phyloP scores from a whole-genome alignment of 2,888 invertebrate genomes.

The Drosophila merina region DNA sequence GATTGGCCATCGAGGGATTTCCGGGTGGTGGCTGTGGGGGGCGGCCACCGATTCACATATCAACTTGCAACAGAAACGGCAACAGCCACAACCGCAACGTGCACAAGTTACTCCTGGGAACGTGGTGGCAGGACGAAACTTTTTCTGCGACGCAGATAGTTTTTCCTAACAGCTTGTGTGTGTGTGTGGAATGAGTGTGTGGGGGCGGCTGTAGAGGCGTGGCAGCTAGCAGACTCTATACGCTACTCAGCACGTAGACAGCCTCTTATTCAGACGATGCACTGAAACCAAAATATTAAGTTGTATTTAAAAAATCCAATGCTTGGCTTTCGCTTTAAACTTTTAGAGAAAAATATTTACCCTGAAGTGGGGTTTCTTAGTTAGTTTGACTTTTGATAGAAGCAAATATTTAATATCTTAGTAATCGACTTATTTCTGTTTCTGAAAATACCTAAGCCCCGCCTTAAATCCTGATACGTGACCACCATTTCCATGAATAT shows the following conservation, averaged over 20 bases:
- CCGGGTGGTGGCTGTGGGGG: constrained; percentile 3
- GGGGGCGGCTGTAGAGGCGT: constrained; percentile 32
- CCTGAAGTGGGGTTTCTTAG: too few relatives aligned
- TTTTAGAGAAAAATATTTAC: too few relatives aligned
- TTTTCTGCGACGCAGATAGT: constrained; percentile 59
- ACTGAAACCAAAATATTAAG: constrained; percentile 3
- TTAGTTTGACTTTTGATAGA: not conserved
- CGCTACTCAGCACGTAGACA: constrained; percentile 60
- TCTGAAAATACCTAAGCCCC: not conserved
- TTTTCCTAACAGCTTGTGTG: constrained; percentile 53
- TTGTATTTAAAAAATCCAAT: too few relatives aligned
- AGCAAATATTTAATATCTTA: not conserved
- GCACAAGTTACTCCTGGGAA: constrained; percentile 41
- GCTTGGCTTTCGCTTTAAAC: too few relatives aligned
- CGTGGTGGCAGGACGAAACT: constrained; percentile 31
- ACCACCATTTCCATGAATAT: constrained; percentile 1
- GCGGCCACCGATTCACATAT: constrained; percentile 40
- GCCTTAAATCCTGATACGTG: constrained; percentile 1
- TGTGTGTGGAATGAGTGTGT: constrained; percentile 7
- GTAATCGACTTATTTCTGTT: not conserved
- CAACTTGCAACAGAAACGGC: constrained; percentile 35
- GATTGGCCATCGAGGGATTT: constrained; percentile 29
- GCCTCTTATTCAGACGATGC: constrained; percentile 21
- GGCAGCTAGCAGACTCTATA: constrained; percentile 22
- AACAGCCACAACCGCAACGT: constrained; percentile 33